Evolutionary conservation across 2,888 invertebrate genomes (phyloP).

Genomic region (Hedychridium roseum): DNA sequence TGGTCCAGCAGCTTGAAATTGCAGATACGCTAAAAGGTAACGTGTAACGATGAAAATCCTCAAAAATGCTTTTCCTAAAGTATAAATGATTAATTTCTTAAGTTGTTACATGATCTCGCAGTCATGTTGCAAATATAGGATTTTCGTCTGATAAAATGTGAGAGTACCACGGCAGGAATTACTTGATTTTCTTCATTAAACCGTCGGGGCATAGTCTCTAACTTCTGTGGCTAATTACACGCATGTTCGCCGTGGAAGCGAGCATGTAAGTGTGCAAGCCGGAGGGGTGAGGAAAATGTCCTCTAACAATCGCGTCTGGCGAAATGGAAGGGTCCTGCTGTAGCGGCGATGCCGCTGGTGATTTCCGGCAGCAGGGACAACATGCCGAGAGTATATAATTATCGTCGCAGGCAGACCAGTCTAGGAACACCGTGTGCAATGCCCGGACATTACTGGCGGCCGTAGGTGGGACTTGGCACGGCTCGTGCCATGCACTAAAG

Average conservation of each 20-base stretch:
- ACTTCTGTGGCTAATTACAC: slow-evolving; percentile 17
- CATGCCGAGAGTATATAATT: slow-evolving; percentile 50
- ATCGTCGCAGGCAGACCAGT: slow-evolving; percentile 35
- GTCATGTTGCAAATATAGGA: slow-evolving; percentile 5
- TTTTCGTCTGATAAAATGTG: background rate
- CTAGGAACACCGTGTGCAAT: no score
- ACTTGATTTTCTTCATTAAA: background rate
- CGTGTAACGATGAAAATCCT: no score
- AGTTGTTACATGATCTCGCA: slow-evolving; percentile 24
- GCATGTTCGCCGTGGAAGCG: slow-evolving; percentile 11
- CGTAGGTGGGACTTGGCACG: slow-evolving; percentile 47
- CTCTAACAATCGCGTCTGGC: no score
- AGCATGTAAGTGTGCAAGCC: no score
- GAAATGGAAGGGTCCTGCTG: no score
- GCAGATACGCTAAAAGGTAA: no score
- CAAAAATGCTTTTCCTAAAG: no score
- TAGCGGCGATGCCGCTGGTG: no score
- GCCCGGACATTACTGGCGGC: slow-evolving; percentile 42
- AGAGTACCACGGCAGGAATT: background rate
- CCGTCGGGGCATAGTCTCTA: background rate
- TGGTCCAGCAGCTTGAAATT: no score
- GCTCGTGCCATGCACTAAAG: slow-evolving; percentile 44
- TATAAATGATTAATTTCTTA: no score
- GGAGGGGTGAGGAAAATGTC: no score
- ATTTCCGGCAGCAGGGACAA: no score